These are phyloP conservation scores for Aspidoscelis tigris DNA, from an alignment of 2,113 vertebrate species.

Conservation along the genomic window DNA sequence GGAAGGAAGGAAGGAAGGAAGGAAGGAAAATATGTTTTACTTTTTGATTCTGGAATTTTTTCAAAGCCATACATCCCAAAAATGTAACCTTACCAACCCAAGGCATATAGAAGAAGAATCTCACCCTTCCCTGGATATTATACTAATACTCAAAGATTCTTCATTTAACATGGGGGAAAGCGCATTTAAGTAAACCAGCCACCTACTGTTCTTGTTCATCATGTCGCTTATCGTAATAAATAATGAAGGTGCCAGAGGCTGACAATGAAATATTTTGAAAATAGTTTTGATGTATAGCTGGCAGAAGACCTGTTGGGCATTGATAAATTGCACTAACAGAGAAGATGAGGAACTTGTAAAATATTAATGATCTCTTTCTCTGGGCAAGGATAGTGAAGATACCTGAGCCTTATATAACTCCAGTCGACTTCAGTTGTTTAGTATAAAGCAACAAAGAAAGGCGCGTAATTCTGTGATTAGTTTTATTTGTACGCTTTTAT, in stretches of 20 bases:
- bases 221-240: constrained; percentile 99
- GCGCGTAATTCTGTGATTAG: too few species aligned
- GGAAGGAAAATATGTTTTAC: too few species aligned
- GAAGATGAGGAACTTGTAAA: constrained; percentile 91
- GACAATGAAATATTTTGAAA: constrained; percentile 99
- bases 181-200: constrained; percentile 84
- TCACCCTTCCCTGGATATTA: not conserved
- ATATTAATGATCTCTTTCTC: constrained; percentile 93
- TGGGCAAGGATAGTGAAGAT: constrained; percentile 80
- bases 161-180: constrained; percentile 40
- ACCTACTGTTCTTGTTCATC: constrained; percentile 88
- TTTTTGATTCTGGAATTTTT: too few species aligned
- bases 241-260: constrained; percentile 98
- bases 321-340: constrained; percentile 95
- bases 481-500: too few species aligned
- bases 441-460: not conserved
- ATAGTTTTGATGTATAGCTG: constrained; percentile 99
- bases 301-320: constrained; percentile 92
- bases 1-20: too few species aligned
- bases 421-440: not conserved
- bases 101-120: not conserved
- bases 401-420: constrained; percentile 74
- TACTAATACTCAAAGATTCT: constrained; percentile 55
- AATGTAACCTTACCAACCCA: not conserved
- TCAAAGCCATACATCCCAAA: not conserved